Evolutionary conservation across 2,888 invertebrate species (phyloP).

Genomic region (Serrognathus titanus): DNA sequence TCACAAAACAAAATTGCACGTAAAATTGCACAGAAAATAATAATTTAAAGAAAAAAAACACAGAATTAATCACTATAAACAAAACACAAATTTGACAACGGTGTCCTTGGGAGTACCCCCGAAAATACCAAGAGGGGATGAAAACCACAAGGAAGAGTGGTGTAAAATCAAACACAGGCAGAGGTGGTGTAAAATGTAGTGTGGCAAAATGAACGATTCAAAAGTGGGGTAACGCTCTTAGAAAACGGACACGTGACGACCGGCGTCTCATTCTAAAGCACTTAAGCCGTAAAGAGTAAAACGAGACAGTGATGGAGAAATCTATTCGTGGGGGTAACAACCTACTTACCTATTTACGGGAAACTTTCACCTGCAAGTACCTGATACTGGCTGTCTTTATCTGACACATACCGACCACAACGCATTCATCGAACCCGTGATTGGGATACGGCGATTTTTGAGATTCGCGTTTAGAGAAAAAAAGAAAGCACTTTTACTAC

Average conservation of each 20-base stretch:
- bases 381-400: constrained; percentile 21
- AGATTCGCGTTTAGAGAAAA: constrained; percentile 6
- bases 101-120: constrained; percentile 47
- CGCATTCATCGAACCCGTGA: constrained; percentile 5
- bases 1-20: constrained; percentile 13
- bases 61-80: constrained; percentile 9
- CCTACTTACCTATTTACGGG: constrained; percentile 48
- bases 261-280: constrained; percentile 22
- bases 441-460: constrained; percentile 9
- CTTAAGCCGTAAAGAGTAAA: constrained; percentile 12
- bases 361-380: constrained; percentile 45
- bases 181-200: constrained; percentile 25
- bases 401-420: background rate
- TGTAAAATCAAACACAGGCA: constrained; percentile 27
- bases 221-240: constrained; percentile 36
- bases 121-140: constrained; percentile 43
- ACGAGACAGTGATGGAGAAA: constrained; percentile 37
- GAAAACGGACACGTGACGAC: constrained; percentile 34
- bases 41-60: constrained; percentile 18
- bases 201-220: constrained; percentile 30
- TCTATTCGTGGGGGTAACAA: constrained; percentile 38
- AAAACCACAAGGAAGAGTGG: constrained; percentile 27
- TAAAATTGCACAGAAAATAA: constrained; percentile 19
- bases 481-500: constrained; percentile 29
- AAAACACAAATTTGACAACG: constrained; percentile 34